A percentile compares a stretch with the other conserved stretches of the same genome.
Evolutionary conservation across 2,113 vertebrate species (phyloP).

Genomic region (Egretta garzetta): DNA sequence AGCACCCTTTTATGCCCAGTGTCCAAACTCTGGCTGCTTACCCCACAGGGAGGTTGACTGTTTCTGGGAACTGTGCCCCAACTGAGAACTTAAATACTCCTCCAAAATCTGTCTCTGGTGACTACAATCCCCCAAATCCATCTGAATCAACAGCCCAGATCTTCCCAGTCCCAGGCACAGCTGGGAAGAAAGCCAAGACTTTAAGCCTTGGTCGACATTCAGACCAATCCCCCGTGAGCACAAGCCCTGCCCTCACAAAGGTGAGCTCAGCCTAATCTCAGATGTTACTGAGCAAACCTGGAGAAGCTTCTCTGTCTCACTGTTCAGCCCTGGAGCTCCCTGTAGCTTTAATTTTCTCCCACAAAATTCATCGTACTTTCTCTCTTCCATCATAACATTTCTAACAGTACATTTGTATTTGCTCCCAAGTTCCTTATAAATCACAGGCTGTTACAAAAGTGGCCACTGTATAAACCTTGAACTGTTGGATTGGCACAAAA

Average conservation of each 20-base stretch:
- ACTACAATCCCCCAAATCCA: neutral
- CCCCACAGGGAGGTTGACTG: rapidly evolving
- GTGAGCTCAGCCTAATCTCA: neutral
- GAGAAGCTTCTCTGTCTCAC: neutral
- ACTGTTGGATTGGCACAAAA: neutral
- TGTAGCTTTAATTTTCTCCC: neutral
- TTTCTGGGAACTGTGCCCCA: neutral
- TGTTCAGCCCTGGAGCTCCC: neutral
- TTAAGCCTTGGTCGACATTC: neutral
- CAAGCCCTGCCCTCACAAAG: neutral
- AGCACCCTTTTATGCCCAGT: neutral
- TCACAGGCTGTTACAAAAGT: neutral
- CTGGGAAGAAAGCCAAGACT: neutral
- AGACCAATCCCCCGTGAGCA: neutral
- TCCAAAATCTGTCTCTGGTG: neutral
- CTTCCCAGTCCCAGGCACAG: neutral
- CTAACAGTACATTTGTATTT: neutral
- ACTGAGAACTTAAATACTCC: neutral
- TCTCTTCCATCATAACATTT: neutral
- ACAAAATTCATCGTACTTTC: neutral
- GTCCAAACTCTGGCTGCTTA: neutral
- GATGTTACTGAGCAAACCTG: neutral
- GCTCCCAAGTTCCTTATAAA: neutral
- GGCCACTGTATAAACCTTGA: neutral
- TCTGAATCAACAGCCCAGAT: neutral